Evolutionary conservation across 2,113 vertebrate genomes (phyloP).

Genomic region (Brachyistius frenatus): DNA sequence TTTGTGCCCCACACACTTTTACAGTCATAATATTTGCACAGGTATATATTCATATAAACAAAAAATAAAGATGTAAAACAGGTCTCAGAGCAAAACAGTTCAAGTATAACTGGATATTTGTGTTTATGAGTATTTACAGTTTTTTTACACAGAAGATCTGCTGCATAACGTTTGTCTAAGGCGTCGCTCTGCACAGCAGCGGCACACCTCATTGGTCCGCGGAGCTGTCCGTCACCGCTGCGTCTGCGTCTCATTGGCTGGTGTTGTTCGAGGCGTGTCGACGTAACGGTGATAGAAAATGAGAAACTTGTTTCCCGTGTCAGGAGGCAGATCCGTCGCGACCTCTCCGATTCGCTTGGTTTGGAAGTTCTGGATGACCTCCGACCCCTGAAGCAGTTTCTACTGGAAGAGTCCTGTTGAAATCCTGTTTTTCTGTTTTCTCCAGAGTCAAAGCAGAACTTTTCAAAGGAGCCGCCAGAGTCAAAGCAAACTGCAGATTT

Average conservation of each 20-base stretch:
- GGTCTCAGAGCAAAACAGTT: constrained; percentile 53
- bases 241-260: background rate
- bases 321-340: too few species aligned
- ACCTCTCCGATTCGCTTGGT: background rate
- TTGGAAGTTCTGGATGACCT: background rate
- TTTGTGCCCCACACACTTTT: constrained; percentile 35
- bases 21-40: constrained; percentile 55
- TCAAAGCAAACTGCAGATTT: too few species aligned
- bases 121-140: constrained; percentile 49
- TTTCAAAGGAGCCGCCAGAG: background rate
- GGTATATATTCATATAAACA: constrained; percentile 58
- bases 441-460: background rate
- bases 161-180: constrained; percentile 30
- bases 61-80: constrained; percentile 65
- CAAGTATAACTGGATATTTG: constrained; percentile 60
- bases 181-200: background rate
- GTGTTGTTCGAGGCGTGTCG: background rate
- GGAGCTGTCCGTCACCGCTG: constrained; percentile 2
- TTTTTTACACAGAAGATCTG: constrained; percentile 41
- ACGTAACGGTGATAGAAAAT: too few species aligned
- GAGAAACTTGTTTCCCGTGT: too few species aligned
- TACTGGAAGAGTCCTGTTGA: background rate
- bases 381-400: too few species aligned
- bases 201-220: background rate
- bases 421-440: background rate